A percentile compares a stretch with the other conserved stretches of the same genome.
Conservation (phyloP, 2,113 vertebrate genomes). For the Sialia sialis region DNA sequence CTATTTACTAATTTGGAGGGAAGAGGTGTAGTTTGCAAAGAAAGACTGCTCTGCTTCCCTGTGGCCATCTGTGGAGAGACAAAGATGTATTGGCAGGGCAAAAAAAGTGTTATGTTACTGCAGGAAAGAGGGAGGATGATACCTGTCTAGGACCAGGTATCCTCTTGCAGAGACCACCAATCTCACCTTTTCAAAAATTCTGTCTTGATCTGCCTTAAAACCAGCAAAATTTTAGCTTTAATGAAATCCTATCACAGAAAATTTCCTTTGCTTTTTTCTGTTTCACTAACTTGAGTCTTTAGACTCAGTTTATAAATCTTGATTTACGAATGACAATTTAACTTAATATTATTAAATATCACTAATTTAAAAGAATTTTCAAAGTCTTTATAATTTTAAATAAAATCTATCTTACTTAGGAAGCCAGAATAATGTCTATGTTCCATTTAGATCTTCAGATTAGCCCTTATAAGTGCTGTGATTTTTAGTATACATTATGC, state of each 20-base stretch:
- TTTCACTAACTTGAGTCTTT: background rate
- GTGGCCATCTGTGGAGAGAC: background rate
- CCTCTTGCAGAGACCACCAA: background rate
- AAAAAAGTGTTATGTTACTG: background rate
- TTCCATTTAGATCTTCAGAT: background rate
- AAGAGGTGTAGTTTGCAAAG: background rate
- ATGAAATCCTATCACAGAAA: background rate
- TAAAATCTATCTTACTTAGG: background rate
- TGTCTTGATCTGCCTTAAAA: background rate
- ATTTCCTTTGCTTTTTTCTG: background rate
- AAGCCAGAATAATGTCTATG: background rate
- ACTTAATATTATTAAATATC: background rate
- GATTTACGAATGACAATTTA: background rate
- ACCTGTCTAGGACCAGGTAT: accelerated
- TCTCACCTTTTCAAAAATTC: background rate
- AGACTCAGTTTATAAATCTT: background rate
- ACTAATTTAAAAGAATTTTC: background rate
- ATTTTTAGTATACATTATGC: background rate
- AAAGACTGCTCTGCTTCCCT: background rate
- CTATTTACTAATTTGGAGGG: background rate
- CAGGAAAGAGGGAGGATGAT: background rate
- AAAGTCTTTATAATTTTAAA: background rate
- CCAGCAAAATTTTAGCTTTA: background rate
- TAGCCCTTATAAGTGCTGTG: background rate
- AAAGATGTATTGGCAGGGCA: background rate